Percentiles rank a stretch among this genome's conserved stretches.
Conservation (phyloP, 2,797 vertebrate species). For the Paedocypris micromegethes region DNA sequence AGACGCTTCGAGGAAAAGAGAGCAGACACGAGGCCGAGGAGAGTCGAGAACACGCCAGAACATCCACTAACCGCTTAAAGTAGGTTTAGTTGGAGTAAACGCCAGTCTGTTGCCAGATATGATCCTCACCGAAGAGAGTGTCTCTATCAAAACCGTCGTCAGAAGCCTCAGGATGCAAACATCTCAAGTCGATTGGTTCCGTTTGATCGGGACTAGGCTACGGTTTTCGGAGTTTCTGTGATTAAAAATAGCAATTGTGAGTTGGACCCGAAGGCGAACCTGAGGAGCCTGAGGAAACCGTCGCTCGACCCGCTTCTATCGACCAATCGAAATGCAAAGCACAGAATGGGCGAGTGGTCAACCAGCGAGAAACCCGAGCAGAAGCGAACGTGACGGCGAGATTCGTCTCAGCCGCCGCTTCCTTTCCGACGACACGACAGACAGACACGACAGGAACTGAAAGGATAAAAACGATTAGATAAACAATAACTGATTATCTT, state of each 20-base stretch:
- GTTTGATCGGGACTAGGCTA: too few species aligned
- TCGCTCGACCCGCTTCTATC: constrained; percentile 35
- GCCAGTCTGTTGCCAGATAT: too few species aligned
- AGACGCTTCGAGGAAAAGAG: constrained; percentile 1
- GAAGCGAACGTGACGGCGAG: not conserved
- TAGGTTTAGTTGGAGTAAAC: too few species aligned
- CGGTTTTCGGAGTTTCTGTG: not conserved
- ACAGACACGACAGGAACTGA: constrained; percentile 68
- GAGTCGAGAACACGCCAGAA: too few species aligned
- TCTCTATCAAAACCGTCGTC: too few species aligned
- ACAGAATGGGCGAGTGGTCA: too few species aligned
- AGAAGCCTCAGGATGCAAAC: too few species aligned
- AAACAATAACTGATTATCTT: constrained; percentile 78
- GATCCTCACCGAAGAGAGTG: too few species aligned
- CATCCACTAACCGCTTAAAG: too few species aligned
- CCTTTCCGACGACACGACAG: constrained; percentile 73
- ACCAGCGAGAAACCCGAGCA: too few species aligned
- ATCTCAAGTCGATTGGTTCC: too few species aligned
- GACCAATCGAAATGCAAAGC: too few species aligned
- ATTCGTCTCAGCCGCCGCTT: constrained; percentile 46
- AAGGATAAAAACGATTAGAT: constrained; percentile 67
- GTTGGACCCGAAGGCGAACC: constrained; percentile 33
- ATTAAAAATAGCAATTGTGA: constrained; percentile 23
- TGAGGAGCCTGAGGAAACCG: constrained; percentile 30
- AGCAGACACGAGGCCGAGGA: not conserved